phyloP scores from a whole-genome alignment of 2,113 vertebrate genomes.

The rat (Rattus norvegicus) region GRCr8 NC_086033.1:50298501-50299000 shows the following conservation, averaged over 20 bases:
- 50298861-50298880: neutral
- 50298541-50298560: neutral
- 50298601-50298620: too few species aligned
- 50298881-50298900: neutral
- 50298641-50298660: neutral
- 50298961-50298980: neutral
- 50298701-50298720: neutral
- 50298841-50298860: neutral
- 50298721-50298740: neutral
- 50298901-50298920: neutral
- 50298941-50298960: neutral
- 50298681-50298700: neutral
- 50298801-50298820: neutral
- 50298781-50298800: too few species aligned
- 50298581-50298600: neutral
- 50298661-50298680: neutral
- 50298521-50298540: neutral
- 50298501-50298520: neutral
- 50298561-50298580: neutral
- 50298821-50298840: neutral
- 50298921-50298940: neutral
- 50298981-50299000: neutral
- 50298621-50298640: neutral
- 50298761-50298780: too few species aligned
- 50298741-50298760: neutral